Conservation (phyloP, 2,888 invertebrate species). For the Flabesymbios commensalis region DNA sequence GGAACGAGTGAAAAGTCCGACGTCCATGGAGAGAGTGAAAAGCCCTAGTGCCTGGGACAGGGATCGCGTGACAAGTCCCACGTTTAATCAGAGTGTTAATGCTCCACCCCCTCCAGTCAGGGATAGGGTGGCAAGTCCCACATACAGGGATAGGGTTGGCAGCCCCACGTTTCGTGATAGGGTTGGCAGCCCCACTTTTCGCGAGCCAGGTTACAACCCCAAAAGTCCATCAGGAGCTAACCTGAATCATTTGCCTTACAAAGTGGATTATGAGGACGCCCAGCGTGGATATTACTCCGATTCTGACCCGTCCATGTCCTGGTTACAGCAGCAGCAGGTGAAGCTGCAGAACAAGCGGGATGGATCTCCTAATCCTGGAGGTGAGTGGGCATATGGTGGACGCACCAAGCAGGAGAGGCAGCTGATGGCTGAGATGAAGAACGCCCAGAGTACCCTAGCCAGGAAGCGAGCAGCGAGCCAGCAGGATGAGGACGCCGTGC, state of each 20-base stretch:
- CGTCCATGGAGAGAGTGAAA: no score
- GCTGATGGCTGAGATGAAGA: slow-evolving; percentile 71
- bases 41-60: not conserved
- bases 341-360: slow-evolving; percentile 49
- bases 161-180: slow-evolving; percentile 14
- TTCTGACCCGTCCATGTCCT: slow-evolving; percentile 39
- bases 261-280: slow-evolving; percentile 48
- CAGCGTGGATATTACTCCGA: slow-evolving; percentile 30
- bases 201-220: not conserved
- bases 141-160: slow-evolving; percentile 6
- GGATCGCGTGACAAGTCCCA: not conserved
- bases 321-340: slow-evolving; percentile 58
- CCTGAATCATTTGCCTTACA: slow-evolving; percentile 42
- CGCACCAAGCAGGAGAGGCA: slow-evolving; percentile 70
- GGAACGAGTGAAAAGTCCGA: not conserved
- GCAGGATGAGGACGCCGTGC: slow-evolving; percentile 51
- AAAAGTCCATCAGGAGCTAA: not conserved
- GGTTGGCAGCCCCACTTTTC: slow-evolving; percentile 11
- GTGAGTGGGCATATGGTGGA: slow-evolving; percentile 32
- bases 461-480: slow-evolving; percentile 65
- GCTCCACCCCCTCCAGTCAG: no score
- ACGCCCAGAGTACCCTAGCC: slow-evolving; percentile 42
- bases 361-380: slow-evolving; percentile 25
- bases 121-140: slow-evolving; percentile 7
- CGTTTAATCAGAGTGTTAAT: no score